These are phyloP conservation scores for Capreolus pygargus DNA, from an alignment of 2,113 vertebrate species.

Conservation along the genomic window DNA sequence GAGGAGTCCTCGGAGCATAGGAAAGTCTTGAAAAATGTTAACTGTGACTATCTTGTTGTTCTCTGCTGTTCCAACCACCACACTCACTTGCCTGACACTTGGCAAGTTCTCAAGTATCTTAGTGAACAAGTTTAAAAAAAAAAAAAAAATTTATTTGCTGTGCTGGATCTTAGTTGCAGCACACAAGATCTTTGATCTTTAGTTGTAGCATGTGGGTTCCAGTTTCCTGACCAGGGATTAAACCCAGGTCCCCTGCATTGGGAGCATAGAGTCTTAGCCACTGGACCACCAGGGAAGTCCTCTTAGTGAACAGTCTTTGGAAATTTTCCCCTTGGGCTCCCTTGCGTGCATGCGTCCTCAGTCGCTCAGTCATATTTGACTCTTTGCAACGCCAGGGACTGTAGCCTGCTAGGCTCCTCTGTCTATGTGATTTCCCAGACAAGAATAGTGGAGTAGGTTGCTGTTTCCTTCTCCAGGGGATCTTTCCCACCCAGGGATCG, in stretches of 20 bases:
- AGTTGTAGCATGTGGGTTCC: too few relatives aligned
- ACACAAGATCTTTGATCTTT: too few relatives aligned
- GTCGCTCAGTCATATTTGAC: too few relatives aligned
- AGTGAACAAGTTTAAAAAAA: neutral
- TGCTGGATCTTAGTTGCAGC: too few relatives aligned
- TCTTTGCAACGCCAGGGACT: too few relatives aligned
- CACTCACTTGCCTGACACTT: rapidly evolving
- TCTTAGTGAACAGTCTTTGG: neutral
- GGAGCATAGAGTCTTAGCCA: too few relatives aligned
- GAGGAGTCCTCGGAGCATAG: rapidly evolving
- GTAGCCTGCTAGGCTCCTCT: neutral
- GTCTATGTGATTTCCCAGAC: neutral
- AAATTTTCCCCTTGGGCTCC: rapidly evolving
- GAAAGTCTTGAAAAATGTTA: rapidly evolving
- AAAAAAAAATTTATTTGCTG: too few relatives aligned
- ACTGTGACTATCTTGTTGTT: rapidly evolving
- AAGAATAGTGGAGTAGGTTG: neutral
- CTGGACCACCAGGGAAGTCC: too few relatives aligned
- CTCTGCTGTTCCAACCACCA: rapidly evolving
- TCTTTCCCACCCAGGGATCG: neutral
- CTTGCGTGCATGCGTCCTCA: neutral
- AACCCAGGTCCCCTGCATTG: too few relatives aligned
- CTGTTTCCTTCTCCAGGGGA: neutral
- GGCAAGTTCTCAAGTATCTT: neutral
- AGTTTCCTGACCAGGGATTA: too few relatives aligned